phyloP scores from a whole-genome alignment of 2,888 invertebrate species.

The Trissonchulus sp. region DNA sequence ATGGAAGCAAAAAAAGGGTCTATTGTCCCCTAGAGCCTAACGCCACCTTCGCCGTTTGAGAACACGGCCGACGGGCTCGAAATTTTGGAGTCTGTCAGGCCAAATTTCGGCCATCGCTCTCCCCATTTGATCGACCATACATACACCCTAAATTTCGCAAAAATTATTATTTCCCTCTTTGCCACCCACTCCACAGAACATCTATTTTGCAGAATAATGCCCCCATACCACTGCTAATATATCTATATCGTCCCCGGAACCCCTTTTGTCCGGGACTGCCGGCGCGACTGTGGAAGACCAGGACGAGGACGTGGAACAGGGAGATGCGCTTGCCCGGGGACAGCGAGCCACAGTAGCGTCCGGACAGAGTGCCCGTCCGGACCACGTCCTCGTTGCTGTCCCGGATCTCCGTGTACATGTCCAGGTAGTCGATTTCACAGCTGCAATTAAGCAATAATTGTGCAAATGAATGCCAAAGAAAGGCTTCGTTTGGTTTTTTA shows the following conservation, averaged over 20 bases:
- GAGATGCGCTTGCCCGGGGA: slow-evolving; percentile 55
- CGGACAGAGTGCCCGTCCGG: slow-evolving; percentile 52
- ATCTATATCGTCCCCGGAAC: slow-evolving; percentile 54
- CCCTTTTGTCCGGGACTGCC: slow-evolving; percentile 44
- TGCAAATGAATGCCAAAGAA: not conserved
- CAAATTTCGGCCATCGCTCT: too few relatives aligned
- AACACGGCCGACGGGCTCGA: too few relatives aligned
- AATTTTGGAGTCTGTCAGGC: too few relatives aligned
- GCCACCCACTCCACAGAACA: too few relatives aligned
- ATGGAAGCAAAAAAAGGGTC: too few relatives aligned
- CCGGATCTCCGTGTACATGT: slow-evolving; percentile 55
- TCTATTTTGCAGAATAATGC: too few relatives aligned
- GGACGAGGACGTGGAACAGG: slow-evolving; percentile 53
- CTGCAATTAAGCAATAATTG: slow-evolving; percentile 43
- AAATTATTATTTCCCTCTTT: too few relatives aligned
- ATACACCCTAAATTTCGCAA: too few relatives aligned
- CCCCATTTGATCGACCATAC: too few relatives aligned
- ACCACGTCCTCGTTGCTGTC: slow-evolving; percentile 48
- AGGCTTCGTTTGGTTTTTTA: too few relatives aligned
- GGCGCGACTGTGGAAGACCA: slow-evolving; percentile 55
- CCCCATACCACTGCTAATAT: slow-evolving; percentile 55
- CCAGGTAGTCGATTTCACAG: slow-evolving; percentile 56
- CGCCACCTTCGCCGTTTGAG: too few relatives aligned
- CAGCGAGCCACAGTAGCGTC: slow-evolving; percentile 56
- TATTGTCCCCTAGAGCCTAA: too few relatives aligned